Percentiles rank a stretch among this genome's conserved stretches.
phyloP scores from a whole-genome alignment of 2,113 vertebrate species.

The Myotis brandtii region DNA sequence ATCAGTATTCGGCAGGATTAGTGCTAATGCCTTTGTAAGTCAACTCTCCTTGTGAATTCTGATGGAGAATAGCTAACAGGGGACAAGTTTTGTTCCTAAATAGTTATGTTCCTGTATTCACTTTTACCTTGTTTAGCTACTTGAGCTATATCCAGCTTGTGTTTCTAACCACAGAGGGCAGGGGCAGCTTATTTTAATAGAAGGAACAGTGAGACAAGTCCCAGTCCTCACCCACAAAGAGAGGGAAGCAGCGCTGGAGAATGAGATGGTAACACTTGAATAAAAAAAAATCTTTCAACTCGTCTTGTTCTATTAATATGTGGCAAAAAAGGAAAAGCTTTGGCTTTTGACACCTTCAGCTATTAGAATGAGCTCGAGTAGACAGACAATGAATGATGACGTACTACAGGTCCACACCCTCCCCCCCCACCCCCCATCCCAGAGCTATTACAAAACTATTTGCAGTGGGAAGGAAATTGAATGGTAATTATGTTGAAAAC shows the following conservation, averaged over 20 bases:
- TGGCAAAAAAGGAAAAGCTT: not conserved
- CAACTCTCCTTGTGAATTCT: not conserved
- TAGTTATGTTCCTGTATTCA: not conserved
- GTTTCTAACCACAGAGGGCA: not conserved
- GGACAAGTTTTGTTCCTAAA: not conserved
- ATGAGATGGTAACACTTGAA: not conserved
- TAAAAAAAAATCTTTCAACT: not conserved
- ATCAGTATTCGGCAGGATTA: not conserved
- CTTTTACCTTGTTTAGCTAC: not conserved
- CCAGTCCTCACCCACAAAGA: not conserved
- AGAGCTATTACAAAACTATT: not conserved
- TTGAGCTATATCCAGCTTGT: not conserved
- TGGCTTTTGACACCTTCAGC: not conserved
- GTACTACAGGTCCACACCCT: not conserved
- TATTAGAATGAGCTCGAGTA: not conserved
- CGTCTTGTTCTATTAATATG: not conserved
- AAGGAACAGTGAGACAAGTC: not conserved
- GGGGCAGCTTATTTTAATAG: not conserved
- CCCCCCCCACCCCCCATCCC: fast-evolving
- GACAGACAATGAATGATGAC: not conserved
- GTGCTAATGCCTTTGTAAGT: slow-evolving; percentile 53
- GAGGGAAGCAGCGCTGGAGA: not conserved
- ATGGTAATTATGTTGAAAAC: slow-evolving; percentile 23
- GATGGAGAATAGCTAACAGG: not conserved
- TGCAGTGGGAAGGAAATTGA: not conserved